Conservation (phyloP, 2,888 invertebrate genomes). For the Troilus luridus region DNA sequence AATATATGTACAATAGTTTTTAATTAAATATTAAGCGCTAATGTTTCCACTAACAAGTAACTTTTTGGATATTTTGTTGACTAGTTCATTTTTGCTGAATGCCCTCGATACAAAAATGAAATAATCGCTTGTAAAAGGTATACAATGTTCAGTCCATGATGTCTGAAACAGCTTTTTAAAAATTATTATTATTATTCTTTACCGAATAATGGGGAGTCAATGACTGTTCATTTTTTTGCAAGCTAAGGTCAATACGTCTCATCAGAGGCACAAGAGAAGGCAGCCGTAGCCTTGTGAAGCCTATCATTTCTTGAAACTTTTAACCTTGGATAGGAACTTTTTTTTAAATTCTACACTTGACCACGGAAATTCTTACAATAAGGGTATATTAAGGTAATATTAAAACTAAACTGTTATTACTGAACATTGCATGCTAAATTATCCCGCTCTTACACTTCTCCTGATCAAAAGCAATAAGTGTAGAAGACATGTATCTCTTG, state of each 20-base stretch:
- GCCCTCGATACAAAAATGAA: no score
- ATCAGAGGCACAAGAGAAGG: not conserved
- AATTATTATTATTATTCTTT: not conserved
- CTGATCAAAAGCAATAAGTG: not conserved
- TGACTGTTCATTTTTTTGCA: not conserved
- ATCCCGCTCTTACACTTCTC: not conserved
- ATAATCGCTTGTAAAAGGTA: no score
- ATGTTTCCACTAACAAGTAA: no score
- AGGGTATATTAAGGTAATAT: not conserved
- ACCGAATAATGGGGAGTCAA: not conserved
- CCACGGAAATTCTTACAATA: not conserved
- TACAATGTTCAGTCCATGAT: no score
- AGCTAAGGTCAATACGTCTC: not conserved
- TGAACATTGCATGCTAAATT: not conserved
- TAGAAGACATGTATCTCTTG: not conserved
- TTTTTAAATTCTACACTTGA: not conserved
- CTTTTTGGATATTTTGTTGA: no score
- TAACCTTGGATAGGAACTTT: not conserved
- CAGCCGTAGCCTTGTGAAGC: not conserved
- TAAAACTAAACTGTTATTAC: not conserved
- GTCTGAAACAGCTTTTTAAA: no score
- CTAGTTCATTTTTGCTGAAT: no score
- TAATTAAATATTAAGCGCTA: no score
- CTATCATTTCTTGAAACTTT: slow-evolving; percentile 1
- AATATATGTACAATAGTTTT: no score